Evolutionary conservation across 2,797 vertebrate genomes (phyloP), one percentile per base, ranked within the genome.

Genomic region (Botia almorhae): DNA sequence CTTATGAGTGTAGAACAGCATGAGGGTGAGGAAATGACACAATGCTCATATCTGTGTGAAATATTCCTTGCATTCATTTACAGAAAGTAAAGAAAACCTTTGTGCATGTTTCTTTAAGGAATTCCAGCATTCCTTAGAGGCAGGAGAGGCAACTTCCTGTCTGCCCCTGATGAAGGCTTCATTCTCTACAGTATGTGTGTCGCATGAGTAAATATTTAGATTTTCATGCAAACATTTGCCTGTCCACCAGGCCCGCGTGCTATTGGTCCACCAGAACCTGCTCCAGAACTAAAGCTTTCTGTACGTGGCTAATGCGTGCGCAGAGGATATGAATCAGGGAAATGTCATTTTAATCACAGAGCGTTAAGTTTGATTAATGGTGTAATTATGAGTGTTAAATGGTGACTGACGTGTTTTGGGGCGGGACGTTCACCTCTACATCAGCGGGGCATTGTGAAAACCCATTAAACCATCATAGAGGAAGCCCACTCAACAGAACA

Each of bases 281-380:
- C 14, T 67, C 21, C 7, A 36, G n/a, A 48, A 29, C 10, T 63
- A 14, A 67, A 63, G 50, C 33, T 58, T 61, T 43, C 26, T 72
- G 69, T 46, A 53, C 36, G 0, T 82, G 19, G 61, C 70, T 74
- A 46, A 68, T 74, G 26, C 39, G 21, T 4, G 48, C 76, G 48
- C 19, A 10, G 14, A 46, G 64, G 56, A 74, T 82, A 64, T 74
- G 72, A 82, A 68, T 69, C 56, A 56, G 65, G 26, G 43, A 65
- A 73, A 72, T 72, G 61, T 71, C 14, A 33, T n/a, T 60, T 74
- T 53, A 74, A 82, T 60, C 80, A 60, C 10, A 69, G 36, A n/a
- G 65, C 71, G 21, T 58, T 51, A 79, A 17, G 16, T 70, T 79
- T 74, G 83, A 85, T 82, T 82, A 75, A 82, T 80, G 69, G 73